Percentiles rank a stretch among this genome's conserved stretches.
Evolutionary conservation across 2,888 invertebrate species (phyloP).

Genomic region (Busseola fusca): DNA sequence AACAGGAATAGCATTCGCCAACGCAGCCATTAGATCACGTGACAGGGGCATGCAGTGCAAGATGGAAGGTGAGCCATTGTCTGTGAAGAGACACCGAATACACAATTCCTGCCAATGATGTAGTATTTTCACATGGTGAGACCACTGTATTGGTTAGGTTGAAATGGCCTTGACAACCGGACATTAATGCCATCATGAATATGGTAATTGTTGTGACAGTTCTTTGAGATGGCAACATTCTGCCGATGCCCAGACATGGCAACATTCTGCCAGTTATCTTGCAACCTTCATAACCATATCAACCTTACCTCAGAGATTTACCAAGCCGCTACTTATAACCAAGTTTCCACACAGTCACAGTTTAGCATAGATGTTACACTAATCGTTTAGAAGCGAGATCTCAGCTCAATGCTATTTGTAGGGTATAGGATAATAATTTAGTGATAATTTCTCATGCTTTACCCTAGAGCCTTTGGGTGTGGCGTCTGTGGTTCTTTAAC

Average conservation of each 20-base stretch:
- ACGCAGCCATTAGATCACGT: too few relatives aligned
- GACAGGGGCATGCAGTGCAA: too few relatives aligned
- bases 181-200: neutral
- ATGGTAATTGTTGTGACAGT: neutral
- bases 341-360: slow-evolving; percentile 60
- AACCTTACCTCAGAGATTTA: slow-evolving; percentile 2
- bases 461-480: slow-evolving; percentile 79
- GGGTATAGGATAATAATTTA: slow-evolving; percentile 82
- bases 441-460: slow-evolving; percentile 82
- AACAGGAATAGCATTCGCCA: too few relatives aligned
- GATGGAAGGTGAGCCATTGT: too few relatives aligned
- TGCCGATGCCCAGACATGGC: neutral
- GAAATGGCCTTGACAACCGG: neutral
- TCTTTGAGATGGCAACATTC: too few relatives aligned
- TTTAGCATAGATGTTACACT: slow-evolving; percentile 77
- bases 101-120: neutral
- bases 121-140: neutral
- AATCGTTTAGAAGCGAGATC: slow-evolving; percentile 81
- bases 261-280: neutral
- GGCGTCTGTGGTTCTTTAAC: slow-evolving; percentile 60
- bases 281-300: neutral
- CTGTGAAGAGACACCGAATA: too few relatives aligned
- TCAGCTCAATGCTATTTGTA: slow-evolving; percentile 88
- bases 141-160: too few relatives aligned
- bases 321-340: slow-evolving; percentile 56